Evolutionary conservation across 2,888 invertebrate species (phyloP).

Genomic region (Maniola hyperantus): DNA sequence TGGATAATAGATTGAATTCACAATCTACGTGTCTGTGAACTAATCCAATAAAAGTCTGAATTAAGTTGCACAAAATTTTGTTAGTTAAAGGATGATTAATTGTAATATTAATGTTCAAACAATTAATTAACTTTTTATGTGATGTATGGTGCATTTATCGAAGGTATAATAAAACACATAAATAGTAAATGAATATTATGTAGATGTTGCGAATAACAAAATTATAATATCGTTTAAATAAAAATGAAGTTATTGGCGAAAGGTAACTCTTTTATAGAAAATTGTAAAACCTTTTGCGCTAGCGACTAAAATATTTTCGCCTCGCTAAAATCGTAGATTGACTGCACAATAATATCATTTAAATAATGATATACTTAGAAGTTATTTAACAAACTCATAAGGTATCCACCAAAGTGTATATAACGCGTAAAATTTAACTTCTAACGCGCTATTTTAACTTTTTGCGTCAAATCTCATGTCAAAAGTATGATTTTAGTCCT

Average conservation of each 20-base stretch:
- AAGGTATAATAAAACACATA: constrained; percentile 8
- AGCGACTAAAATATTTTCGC: constrained; percentile 40
- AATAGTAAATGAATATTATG: constrained; percentile 1
- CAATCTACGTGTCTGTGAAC: too few relatives aligned
- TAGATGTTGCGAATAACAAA: constrained; percentile 31
- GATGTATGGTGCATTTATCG: constrained; percentile 34
- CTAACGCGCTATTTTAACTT: too few relatives aligned
- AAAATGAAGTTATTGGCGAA: constrained; percentile 13
- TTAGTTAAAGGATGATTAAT: too few relatives aligned
- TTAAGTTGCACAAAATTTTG: not conserved
- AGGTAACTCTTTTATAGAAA: constrained; percentile 15
- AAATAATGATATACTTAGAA: not conserved
- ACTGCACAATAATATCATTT: constrained; percentile 23
- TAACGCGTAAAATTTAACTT: too few relatives aligned
- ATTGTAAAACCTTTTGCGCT: constrained; percentile 16
- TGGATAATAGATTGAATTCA: too few relatives aligned
- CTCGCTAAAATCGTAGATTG: constrained; percentile 44
- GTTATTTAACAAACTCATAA: not conserved
- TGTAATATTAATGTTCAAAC: not conserved
- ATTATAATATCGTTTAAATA: constrained; percentile 19
- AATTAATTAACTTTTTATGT: constrained; percentile 21
- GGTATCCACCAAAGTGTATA: too few relatives aligned
- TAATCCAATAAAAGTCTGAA: not conserved
- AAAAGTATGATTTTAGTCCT: too few relatives aligned
- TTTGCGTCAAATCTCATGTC: too few relatives aligned